A percentile compares a stretch with the other conserved stretches of the same genome.
Evolutionary conservation across 2,888 invertebrate species (phyloP).

Genomic region (Hofmannophila pseudospretella): DNA sequence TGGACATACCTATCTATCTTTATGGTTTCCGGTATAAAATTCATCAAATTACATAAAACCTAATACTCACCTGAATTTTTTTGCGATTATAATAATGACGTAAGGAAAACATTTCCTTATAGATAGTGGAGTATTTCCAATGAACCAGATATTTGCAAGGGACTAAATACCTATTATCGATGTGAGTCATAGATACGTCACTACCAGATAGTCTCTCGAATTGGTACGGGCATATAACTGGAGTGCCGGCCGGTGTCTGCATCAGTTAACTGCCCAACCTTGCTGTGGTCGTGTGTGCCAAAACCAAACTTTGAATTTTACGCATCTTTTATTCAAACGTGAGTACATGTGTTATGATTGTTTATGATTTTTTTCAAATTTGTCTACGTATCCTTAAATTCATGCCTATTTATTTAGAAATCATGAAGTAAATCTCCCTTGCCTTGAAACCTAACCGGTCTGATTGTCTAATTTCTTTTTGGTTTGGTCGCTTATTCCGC

Average conservation of each 20-base stretch:
- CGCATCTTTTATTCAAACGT: not conserved
- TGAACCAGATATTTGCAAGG: not conserved
- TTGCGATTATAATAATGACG: no score
- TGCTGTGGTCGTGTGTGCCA: constrained; percentile 3
- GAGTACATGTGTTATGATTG: not conserved
- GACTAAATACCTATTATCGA: not conserved
- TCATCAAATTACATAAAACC: no score
- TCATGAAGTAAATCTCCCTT: no score
- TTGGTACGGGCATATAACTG: constrained; percentile 5
- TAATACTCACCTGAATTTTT: no score
- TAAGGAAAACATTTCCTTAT: constrained; percentile 8
- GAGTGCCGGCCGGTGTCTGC: constrained; percentile 5
- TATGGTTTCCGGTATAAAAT: no score
- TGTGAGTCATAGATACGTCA: constrained; percentile 1
- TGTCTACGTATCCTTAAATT: no score
- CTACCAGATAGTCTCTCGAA: not conserved
- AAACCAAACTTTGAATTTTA: not conserved
- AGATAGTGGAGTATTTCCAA: not conserved
- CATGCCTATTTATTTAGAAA: no score
- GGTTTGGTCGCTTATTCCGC: no score
- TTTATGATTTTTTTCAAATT: not conserved
- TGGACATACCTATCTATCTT: no score
- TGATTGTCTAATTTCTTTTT: no score
- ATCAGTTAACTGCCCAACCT: constrained; percentile 7
- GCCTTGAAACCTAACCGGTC: no score